Evolutionary conservation across 2,888 invertebrate species (phyloP).

Genomic region (Noctua janthina): DNA sequence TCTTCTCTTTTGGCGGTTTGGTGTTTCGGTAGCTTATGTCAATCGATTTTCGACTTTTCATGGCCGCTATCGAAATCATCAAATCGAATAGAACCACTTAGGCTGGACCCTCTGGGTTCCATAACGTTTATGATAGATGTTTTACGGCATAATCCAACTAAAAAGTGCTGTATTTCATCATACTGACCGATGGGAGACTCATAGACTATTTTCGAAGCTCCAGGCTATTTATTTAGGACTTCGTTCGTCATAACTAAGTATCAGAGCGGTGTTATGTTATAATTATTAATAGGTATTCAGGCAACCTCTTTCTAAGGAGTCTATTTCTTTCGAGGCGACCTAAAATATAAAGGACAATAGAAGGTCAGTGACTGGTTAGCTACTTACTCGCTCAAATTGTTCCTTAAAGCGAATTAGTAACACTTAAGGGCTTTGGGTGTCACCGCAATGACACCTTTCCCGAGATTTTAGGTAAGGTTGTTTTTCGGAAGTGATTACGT

Average conservation of each 20-base stretch:
- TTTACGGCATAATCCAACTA: background rate
- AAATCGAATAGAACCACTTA: background rate
- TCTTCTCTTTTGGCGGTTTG: background rate
- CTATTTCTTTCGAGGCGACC: conserved; percentile 4
- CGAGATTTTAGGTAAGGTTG: background rate
- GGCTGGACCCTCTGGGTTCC: background rate
- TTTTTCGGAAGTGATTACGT: conserved; percentile 15
- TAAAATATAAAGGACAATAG: conserved; percentile 5
- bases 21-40: background rate
- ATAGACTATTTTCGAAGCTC: background rate
- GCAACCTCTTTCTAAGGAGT: background rate
- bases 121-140: background rate
- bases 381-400: conserved; percentile 40
- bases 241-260: background rate
- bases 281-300: background rate
- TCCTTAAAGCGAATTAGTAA: conserved; percentile 36
- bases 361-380: conserved; percentile 20
- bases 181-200: background rate
- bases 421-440: conserved; percentile 32
- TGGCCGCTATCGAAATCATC: no score
- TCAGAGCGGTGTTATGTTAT: background rate
- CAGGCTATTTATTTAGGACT: background rate
- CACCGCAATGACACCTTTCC: conserved; percentile 18
- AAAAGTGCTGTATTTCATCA: background rate
- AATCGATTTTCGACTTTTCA: no score